Base-by-base conservation (phyloP, 2,113 vertebrate genomes). In the Ardeotis arabs region DNA sequence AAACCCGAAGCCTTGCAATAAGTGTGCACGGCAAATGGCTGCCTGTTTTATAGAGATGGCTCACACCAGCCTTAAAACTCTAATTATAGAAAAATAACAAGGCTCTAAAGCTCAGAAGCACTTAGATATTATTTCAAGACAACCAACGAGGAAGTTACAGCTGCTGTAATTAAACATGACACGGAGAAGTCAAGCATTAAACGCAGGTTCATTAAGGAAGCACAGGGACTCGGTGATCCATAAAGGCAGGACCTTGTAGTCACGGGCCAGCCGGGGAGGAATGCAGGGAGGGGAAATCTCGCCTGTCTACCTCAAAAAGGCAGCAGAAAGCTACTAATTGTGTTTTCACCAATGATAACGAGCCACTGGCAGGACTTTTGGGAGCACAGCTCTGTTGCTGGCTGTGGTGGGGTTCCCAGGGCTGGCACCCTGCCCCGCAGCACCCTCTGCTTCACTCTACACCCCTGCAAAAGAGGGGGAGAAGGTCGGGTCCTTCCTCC, bases 151-250 rank as follows among this genome's bases (percentile, higher is more conserved):
- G 83, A 95, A 96, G 96, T 84, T 97, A 96, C 92, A 95, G 93
- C 95, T 96, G 96, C 96, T 94, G 90, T 97, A 97, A 97, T 97
- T 97, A 97, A 97, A 96, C 95, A 83, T 91, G 96, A 96, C 96
- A 93, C 63, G 3, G 92, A 96, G 93, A 97, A 97, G 97, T 96
- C 96, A 95, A 96, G 96, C 97, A 96, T 97, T 97, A 97, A 96
- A 96, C 8, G 3, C 93, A 96, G 92, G 94, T 96, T 97, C 97
- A 96, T 97, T 97, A 97, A 93, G 93, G 80, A 89, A 87, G 89
- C 49, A 0, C 94, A 22, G 39, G 73, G 88, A 68, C 79, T 87
- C 89, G 11, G 74, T 92, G 93, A 97, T 96, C 96, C 97, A 95
- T 92, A 95, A 96, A 97, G 86, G 59, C 90, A 95, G 93, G 93